These are phyloP conservation scores for Chunga burmeisteri DNA, from an alignment of 2,113 vertebrate species.

Conservation along the genomic window DNA sequence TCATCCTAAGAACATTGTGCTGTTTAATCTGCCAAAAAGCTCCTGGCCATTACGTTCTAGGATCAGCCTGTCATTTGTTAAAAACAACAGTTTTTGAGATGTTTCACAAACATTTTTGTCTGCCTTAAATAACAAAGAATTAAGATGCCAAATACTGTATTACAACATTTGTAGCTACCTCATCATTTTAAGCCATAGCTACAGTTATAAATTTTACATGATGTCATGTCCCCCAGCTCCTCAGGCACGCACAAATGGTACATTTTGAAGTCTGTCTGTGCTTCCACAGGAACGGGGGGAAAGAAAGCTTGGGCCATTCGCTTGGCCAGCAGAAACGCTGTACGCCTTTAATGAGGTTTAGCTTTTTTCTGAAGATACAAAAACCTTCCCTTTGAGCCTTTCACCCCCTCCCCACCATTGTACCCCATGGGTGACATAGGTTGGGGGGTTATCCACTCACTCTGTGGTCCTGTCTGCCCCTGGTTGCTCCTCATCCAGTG, in stretches of 20 bases:
- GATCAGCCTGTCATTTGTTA: not conserved
- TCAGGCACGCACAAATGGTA: not conserved
- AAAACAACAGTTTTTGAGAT: not conserved
- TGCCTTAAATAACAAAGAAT: not conserved
- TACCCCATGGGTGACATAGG: not conserved
- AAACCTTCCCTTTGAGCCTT: not conserved
- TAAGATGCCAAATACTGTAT: not conserved
- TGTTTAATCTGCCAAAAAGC: not conserved
- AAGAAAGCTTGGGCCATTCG: not conserved
- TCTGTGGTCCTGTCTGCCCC: not conserved
- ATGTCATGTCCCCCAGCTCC: not conserved
- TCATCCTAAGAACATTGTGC: not conserved
- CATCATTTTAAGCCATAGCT: not conserved
- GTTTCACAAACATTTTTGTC: not conserved
- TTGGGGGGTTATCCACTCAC: not conserved
- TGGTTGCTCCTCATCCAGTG: not conserved
- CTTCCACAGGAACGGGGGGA: not conserved
- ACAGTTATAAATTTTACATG: not conserved
- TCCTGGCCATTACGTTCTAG: not conserved
- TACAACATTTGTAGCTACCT: not conserved
- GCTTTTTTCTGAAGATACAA: not conserved
- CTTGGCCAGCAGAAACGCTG: not conserved
- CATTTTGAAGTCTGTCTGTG: not conserved
- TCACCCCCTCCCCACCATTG: not conserved
- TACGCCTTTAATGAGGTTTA: not conserved